These are phyloP conservation scores for Luscinia luscinia DNA, from an alignment of 2,797 vertebrate species.

Conservation along the genomic window DNA sequence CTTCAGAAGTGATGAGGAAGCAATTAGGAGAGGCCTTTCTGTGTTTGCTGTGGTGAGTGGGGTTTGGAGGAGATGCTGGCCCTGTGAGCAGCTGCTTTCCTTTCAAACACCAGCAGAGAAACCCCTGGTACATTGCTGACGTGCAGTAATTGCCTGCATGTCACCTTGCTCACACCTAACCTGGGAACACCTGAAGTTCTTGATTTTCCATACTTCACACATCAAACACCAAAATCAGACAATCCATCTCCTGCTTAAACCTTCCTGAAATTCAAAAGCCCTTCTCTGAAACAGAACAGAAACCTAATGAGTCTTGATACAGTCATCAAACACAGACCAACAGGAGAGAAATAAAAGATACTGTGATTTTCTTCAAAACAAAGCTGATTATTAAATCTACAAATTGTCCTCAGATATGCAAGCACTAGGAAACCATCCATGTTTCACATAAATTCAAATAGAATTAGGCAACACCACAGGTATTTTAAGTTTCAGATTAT, in stretches of 20 bases:
- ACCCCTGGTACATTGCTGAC: not conserved
- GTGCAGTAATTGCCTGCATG: not conserved
- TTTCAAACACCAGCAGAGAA: accelerated
- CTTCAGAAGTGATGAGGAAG: not conserved
- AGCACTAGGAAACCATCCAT: not conserved
- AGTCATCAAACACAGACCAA: not conserved
- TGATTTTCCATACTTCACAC: not conserved
- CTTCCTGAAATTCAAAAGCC: not conserved
- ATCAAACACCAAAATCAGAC: not conserved
- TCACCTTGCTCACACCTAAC: accelerated
- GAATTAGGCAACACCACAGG: not conserved
- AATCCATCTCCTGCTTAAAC: not conserved
- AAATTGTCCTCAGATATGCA: not conserved
- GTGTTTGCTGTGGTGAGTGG: not conserved
- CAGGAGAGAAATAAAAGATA: not conserved
- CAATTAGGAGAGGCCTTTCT: not conserved
- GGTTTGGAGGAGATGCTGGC: not conserved
- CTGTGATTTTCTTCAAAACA: not conserved
- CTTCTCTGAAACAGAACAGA: not conserved
- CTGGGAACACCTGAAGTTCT: not conserved
- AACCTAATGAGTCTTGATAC: not conserved
- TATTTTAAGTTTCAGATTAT: not conserved
- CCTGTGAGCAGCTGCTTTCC: not conserved
- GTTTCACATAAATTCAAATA: not conserved
- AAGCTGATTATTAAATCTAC: not conserved